Base-by-base conservation (phyloP, 2,797 vertebrate species). In the Acanthurus leucopareius region DNA sequence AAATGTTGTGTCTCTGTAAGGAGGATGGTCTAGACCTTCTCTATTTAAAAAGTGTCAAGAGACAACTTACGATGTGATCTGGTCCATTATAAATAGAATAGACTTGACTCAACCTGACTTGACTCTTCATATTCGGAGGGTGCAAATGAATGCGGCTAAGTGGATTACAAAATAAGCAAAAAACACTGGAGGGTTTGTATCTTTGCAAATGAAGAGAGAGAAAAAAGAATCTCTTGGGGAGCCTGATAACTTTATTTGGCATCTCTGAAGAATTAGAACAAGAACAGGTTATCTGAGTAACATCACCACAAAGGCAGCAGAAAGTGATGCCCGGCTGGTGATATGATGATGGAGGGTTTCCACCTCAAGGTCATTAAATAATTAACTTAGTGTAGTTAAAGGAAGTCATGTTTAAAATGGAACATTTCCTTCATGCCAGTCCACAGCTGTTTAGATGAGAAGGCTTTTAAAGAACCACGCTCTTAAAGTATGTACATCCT, bases 301-400 rank as follows among this genome's bases (percentile, higher is more conserved):
- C 54, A n/a, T 47, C 66, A 22, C 35, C 45, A 62, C 7, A 0
- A 14, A 80, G 66, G 56, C 69, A 70, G 53, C 40, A 58, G 75
- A 73, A 71, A 83, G 56, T 25, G 38, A 83, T 32, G 85, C 63
- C 79, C 7, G 25, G 76, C 79, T 70, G 52, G 58, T 77, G 81
- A 88, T 78, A 83, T 75, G 59, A 86, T 86, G 88, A 92, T 79
- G 65, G 86, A 85, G 80, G 82, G 58, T 65, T 88, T 80, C 86
- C 71, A 89, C 88, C 90, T 90, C 20, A 10, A 86, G 86, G 86
- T 91, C 88, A 82, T 91, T 85, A 85, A 94, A 93, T 88, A 93
- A 92, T 93, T 83, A 94, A 89, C 85, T 82, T 65, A 53, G 65
- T 28, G 14, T 82, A 71, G 80, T 84, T 82, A 89, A 85, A 85